Percentiles rank a stretch among this genome's conserved stretches.
Conservation (phyloP, 2,113 vertebrate species). For the Nothobranchius furzeri region DNA sequence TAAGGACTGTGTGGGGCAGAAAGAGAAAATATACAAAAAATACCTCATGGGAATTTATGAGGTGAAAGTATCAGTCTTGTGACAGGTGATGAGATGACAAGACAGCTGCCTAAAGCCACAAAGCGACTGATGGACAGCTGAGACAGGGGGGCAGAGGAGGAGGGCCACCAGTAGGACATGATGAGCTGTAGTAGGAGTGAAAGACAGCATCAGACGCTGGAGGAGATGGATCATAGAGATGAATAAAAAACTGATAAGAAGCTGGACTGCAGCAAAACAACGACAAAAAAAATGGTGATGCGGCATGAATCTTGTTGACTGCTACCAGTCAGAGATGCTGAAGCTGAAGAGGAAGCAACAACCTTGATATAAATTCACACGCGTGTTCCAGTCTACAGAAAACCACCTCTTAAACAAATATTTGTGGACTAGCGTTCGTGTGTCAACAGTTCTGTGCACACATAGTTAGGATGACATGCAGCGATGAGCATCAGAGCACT, state of each 20-base stretch:
- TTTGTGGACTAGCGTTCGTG: background rate
- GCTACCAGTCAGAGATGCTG: slow-evolving; percentile 17
- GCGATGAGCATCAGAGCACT: slow-evolving; percentile 48
- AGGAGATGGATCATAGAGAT: slow-evolving; percentile 10
- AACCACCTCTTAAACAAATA: background rate
- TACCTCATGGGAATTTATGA: background rate
- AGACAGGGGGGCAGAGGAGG: slow-evolving; percentile 26
- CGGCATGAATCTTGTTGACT: slow-evolving; percentile 35
- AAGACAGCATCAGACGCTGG: slow-evolving; percentile 12
- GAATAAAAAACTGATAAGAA: slow-evolving; percentile 15
- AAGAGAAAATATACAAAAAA: too few relatives aligned
- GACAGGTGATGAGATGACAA: slow-evolving; percentile 42
- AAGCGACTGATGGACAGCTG: slow-evolving; percentile 30
- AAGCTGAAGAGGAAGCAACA: background rate
- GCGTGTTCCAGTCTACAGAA: background rate
- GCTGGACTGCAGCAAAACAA: slow-evolving; percentile 42
- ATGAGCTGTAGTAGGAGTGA: slow-evolving; percentile 19
- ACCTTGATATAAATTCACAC: background rate
- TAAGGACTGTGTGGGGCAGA: too few relatives aligned
- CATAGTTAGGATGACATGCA: slow-evolving; percentile 23
- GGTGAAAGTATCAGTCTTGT: slow-evolving; percentile 18
- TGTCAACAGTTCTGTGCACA: slow-evolving; percentile 10
- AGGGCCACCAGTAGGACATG: slow-evolving; percentile 18
- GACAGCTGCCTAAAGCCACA: slow-evolving; percentile 33
- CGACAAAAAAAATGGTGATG: slow-evolving; percentile 28